Conservation (phyloP, 2,113 vertebrate species). For the Athene noctua region DNA sequence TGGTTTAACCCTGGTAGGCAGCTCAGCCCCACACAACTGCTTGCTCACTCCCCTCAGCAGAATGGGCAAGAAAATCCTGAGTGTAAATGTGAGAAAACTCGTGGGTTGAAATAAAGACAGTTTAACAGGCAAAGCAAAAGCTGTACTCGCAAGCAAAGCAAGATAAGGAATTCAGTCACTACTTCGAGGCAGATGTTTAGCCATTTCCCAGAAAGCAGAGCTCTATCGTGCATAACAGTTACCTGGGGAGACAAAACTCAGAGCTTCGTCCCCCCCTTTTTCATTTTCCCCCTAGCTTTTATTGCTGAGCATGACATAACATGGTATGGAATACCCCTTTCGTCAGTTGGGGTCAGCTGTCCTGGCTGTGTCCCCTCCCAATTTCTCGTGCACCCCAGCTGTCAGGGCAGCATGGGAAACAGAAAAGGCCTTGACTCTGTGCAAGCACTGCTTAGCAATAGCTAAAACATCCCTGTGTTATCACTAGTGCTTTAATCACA, state of each 20-base stretch:
- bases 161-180: background rate
- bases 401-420: rapidly evolving
- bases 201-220: background rate
- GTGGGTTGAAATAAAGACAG: background rate
- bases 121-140: background rate
- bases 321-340: background rate
- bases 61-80: background rate
- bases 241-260: background rate
- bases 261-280: background rate
- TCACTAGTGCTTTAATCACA: background rate
- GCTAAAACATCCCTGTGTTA: background rate
- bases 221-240: background rate
- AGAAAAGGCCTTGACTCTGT: background rate
- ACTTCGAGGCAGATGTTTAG: background rate
- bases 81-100: background rate
- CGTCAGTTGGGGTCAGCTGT: background rate
- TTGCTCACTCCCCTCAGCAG: background rate
- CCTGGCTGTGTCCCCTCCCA: background rate
- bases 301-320: rapidly evolving
- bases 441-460: background rate
- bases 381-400: rapidly evolving
- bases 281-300: background rate
- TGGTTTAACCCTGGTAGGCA: background rate
- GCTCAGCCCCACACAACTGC: background rate
- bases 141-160: background rate